phyloP scores from a whole-genome alignment of 2,113 vertebrate genomes.

The Nesoenas mayeri region DNA sequence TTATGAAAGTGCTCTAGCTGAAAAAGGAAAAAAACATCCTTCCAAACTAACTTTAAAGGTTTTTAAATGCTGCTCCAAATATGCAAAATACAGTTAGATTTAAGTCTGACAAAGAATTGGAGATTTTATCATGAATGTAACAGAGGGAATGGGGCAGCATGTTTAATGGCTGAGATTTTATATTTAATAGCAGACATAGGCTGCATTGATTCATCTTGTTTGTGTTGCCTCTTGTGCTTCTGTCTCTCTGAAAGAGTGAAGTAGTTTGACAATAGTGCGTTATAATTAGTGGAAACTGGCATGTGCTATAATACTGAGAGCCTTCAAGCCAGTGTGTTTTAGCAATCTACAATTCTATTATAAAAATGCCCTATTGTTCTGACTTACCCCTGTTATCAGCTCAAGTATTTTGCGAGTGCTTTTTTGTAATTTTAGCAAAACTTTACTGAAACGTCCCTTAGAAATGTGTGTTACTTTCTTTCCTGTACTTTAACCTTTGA shows the following conservation, averaged over 20 bases:
- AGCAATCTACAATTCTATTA: neutral
- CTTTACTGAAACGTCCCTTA: neutral
- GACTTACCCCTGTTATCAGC: constrained; percentile 11
- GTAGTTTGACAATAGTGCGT: constrained; percentile 2
- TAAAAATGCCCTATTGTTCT: neutral
- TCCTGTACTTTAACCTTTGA: neutral
- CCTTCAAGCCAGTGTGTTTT: constrained; percentile 23
- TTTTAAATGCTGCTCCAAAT: neutral
- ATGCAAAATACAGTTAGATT: neutral
- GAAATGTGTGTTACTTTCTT: neutral
- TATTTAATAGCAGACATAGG: constrained; percentile 6
- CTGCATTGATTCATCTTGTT: neutral
- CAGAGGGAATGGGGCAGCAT: constrained; percentile 4
- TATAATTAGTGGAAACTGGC: constrained; percentile 11
- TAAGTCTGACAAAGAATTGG: neutral
- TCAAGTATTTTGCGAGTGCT: constrained; percentile 2
- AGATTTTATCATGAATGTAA: constrained; percentile 16
- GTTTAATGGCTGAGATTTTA: neutral
- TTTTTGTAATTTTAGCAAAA: constrained; percentile 11
- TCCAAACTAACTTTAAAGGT: neutral
- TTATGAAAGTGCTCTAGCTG: constrained; percentile 24
- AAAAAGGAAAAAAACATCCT: neutral
- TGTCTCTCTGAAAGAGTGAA: neutral
- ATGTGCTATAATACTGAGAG: neutral
- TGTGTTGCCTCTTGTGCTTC: constrained; percentile 18